These are phyloP conservation scores for Drosophila elegans DNA, from an alignment of 1,140 invertebrate species.

Conservation along the genomic window DNA sequence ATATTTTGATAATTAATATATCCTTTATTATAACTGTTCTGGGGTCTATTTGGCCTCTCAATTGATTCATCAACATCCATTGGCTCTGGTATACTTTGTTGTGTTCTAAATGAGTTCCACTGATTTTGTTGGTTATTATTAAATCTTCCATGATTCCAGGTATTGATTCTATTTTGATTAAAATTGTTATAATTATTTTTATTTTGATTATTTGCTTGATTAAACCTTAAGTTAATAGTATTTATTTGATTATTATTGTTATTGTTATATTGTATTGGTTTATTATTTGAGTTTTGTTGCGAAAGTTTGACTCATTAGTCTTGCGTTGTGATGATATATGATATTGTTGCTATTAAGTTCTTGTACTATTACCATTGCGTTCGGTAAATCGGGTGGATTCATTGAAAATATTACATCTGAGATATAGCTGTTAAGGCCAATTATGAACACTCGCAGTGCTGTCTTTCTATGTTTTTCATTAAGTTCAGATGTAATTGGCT, in stretches of 20 bases:
- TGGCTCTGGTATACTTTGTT: too few relatives aligned
- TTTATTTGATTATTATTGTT: background rate
- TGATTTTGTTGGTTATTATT: too few relatives aligned
- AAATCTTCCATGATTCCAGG: too few relatives aligned
- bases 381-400: constrained; percentile 13
- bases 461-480: constrained; percentile 19
- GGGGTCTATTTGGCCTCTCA: too few relatives aligned
- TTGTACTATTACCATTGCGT: constrained; percentile 10
- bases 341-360: background rate
- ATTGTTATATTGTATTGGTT: background rate
- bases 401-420: constrained; percentile 6
- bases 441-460: constrained; percentile 20
- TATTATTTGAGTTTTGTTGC: background rate
- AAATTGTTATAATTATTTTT: background rate
- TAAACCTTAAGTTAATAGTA: constrained; percentile 1
- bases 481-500: constrained; percentile 10
- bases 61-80: too few relatives aligned
- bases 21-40: too few relatives aligned
- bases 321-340: too few relatives aligned
- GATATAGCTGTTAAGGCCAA: constrained; percentile 8
- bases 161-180: background rate
- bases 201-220: background rate
- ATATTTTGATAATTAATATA: background rate
- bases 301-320: too few relatives aligned
- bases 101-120: too few relatives aligned